These are phyloP conservation scores for Neelides sp. DNA, from an alignment of 1,140 invertebrate genomes.

Conservation along the genomic window DNA sequence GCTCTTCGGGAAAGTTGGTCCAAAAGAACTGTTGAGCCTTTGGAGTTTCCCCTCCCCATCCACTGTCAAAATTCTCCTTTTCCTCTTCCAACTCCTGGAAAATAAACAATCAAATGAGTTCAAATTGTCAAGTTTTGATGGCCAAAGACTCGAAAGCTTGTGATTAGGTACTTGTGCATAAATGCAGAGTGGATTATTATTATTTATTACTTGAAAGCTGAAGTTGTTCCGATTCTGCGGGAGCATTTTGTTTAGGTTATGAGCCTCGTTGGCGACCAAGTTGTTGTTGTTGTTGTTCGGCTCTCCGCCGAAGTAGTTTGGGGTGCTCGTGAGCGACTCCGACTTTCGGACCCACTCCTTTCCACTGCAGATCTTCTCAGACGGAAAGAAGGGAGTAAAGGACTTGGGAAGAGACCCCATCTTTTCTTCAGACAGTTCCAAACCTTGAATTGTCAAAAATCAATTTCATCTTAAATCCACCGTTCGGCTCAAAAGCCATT, in stretches of 20 bases:
- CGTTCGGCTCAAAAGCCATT: too few species aligned
- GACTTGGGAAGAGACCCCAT: constrained; percentile 22
- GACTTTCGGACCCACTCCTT: constrained; percentile 17
- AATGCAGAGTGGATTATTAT: too few species aligned
- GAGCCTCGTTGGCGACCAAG: too few species aligned
- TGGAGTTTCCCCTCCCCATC: constrained; percentile 9
- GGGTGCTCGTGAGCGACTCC: constrained; percentile 17
- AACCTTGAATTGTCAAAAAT: too few species aligned
- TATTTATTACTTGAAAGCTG: too few species aligned
- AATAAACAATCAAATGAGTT: too few species aligned
- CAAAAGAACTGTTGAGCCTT: constrained; percentile 3
- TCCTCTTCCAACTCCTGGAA: constrained; percentile 19
- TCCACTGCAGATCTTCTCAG: neutral
- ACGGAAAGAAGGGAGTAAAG: constrained; percentile 11
- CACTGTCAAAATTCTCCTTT: constrained; percentile 17
- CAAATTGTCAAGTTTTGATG: too few species aligned
- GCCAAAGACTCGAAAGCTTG: too few species aligned
- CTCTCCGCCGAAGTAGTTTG: constrained; percentile 12
- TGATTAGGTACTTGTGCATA: too few species aligned
- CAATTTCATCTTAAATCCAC: too few species aligned
- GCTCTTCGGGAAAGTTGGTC: constrained; percentile 7
- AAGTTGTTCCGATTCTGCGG: too few species aligned
- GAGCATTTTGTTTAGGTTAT: too few species aligned
- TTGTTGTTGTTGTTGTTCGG: constrained; percentile 19
- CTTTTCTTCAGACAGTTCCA: constrained; percentile 10